These are phyloP conservation scores for Eumaeus atala DNA, from an alignment of 1,140 invertebrate species.

Conservation along the genomic window DNA sequence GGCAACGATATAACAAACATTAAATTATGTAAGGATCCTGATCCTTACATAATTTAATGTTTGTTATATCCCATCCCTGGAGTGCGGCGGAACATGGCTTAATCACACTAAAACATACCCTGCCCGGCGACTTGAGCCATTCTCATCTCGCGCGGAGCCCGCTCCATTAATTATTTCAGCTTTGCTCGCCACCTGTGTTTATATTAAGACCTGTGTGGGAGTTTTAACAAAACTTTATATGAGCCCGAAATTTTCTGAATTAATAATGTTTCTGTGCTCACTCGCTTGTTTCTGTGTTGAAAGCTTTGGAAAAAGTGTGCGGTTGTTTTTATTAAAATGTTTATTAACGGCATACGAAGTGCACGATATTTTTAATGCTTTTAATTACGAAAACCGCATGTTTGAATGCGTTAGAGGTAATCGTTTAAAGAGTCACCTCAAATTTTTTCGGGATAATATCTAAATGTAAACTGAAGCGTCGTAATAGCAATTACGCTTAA, in stretches of 20 bases:
- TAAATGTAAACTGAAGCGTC: too few relatives aligned
- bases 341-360: too few relatives aligned
- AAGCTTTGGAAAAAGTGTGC: too few relatives aligned
- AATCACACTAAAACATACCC: slow-evolving; percentile 11
- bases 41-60: slow-evolving; percentile 13
- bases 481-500: too few relatives aligned
- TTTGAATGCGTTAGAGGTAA: too few relatives aligned
- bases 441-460: too few relatives aligned
- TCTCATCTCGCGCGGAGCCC: slow-evolving; percentile 16
- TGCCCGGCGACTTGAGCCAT: slow-evolving; percentile 12
- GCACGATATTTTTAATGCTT: too few relatives aligned
- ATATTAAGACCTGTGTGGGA: slow-evolving; percentile 14
- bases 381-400: too few relatives aligned
- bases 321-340: too few relatives aligned
- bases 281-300: too few relatives aligned
- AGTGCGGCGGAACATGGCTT: not conserved
- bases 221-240: slow-evolving; percentile 13
- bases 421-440: too few relatives aligned
- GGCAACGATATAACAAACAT: slow-evolving; percentile 11
- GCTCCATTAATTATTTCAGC: slow-evolving; percentile 28
- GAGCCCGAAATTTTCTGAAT: not conserved
- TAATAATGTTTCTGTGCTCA: slow-evolving; percentile 3
- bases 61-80: slow-evolving; percentile 8
- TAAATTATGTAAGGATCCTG: slow-evolving; percentile 12
- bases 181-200: slow-evolving; percentile 28